Conservation (phyloP, 2,797 vertebrate species). For the Stomatorhinus walkeri region DNA sequence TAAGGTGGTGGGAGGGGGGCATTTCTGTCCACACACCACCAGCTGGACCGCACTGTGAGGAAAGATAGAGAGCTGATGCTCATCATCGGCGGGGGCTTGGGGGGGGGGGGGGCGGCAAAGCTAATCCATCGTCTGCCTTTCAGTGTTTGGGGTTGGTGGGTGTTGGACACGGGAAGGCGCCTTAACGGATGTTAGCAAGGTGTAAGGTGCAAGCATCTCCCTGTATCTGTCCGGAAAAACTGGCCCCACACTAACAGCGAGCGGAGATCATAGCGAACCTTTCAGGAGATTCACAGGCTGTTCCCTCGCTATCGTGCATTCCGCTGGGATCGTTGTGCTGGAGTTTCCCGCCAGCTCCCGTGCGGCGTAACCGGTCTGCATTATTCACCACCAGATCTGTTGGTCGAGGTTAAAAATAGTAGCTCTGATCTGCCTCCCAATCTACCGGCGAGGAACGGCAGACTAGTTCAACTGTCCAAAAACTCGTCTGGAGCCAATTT, state of each 20-base stretch:
- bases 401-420: conserved; percentile 2
- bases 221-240: background rate
- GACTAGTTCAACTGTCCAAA: background rate
- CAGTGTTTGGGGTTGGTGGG: background rate
- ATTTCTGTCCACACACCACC: background rate
- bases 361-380: background rate
- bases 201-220: background rate
- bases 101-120: background rate
- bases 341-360: background rate
- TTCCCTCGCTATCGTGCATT: background rate
- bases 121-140: background rate
- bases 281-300: background rate
- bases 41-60: background rate
- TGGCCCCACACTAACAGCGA: background rate
- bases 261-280: background rate
- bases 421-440: background rate
- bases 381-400: conserved; percentile 2
- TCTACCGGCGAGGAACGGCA: background rate
- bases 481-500: conserved; percentile 7
- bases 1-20: background rate
- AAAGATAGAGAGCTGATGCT: background rate
- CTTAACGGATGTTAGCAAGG: background rate
- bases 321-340: background rate
- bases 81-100: background rate
- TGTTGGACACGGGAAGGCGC: background rate